Base-by-base conservation (phyloP, 2,113 vertebrate species). In the Gymnocephalus cernua region DNA sequence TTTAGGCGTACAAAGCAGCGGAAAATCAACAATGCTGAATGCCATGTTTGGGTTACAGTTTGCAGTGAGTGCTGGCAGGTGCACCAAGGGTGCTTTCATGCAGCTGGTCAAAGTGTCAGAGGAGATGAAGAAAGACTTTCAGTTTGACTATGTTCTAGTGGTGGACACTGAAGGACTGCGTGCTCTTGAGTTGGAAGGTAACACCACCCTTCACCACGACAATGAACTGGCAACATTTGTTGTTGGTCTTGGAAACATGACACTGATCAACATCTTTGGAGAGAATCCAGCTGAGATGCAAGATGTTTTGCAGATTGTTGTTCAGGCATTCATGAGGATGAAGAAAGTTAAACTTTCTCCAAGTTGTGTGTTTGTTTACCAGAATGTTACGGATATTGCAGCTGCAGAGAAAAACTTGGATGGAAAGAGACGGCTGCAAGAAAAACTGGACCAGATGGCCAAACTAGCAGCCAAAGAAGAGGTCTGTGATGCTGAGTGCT, bases 1-100 rank as follows among this genome's bases (percentile, higher is more conserved):
- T 85, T 87, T 96, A 38, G 94, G 94, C 5, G 67, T 96, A 18
- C 95, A 96, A 85, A 95, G 94, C 73, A 95, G 94, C 48, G 95
- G 96, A 16, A 96, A 96, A 45, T 96, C 96, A 65, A 96, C 95
- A 0, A 83, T 96, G 82, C 86, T 96, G 70, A 90, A 90, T 44
- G 84, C 81, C 71, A 90, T 90, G 89, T 90, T 90, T 84, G 48
- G 96, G 88, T 29, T 96, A 0, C 82, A 96, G 86, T 96, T 97
- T 82, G 92, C 82, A 0, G 94, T 96, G 54, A 95, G 94, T 82
- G 91, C 93, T 19, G 95, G 94, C 14, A 92, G 94, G 8, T 95
- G 94, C 86, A 96, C 94, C 10, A 85, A 64, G 2, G 95, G 95
- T 14, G 95, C 91, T 0, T 96, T 95, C 27, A 96, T 96, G 94